Evolutionary conservation across 2,797 vertebrate genomes (phyloP).

Genomic region (Propithecus perrieri): DNA sequence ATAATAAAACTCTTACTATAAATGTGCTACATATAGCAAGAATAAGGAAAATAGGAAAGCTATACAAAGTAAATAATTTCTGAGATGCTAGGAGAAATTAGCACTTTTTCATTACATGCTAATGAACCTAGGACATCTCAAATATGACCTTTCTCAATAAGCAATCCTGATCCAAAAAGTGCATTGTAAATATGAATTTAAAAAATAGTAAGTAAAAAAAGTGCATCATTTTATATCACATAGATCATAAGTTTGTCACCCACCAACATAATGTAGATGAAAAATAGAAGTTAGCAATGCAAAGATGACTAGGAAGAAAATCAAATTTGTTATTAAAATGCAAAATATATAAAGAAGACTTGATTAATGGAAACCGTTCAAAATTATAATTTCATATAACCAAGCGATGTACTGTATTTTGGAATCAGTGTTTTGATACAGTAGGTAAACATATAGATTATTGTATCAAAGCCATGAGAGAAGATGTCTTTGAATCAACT

Average conservation of each 20-base stretch:
- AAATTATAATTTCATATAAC: neutral
- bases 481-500: neutral
- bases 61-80: neutral
- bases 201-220: neutral
- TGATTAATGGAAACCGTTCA: neutral
- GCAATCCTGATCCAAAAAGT: neutral
- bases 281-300: slow-evolving; percentile 3
- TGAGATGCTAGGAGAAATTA: neutral
- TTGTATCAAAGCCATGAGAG: neutral
- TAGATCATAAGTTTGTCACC: neutral
- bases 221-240: neutral
- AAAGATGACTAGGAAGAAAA: slow-evolving; percentile 5
- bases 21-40: neutral
- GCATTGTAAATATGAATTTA: neutral
- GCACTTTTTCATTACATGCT: neutral
- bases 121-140: neutral
- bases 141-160: neutral
- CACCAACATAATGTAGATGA: neutral
- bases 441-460: neutral
- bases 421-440: neutral
- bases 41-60: neutral
- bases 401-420: neutral
- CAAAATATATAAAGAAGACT: neutral
- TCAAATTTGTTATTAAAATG: slow-evolving; percentile 4
- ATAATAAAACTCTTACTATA: neutral